Base-by-base conservation (phyloP, 2,113 vertebrate species). In the Pseudolaguvia tuberculata region DNA sequence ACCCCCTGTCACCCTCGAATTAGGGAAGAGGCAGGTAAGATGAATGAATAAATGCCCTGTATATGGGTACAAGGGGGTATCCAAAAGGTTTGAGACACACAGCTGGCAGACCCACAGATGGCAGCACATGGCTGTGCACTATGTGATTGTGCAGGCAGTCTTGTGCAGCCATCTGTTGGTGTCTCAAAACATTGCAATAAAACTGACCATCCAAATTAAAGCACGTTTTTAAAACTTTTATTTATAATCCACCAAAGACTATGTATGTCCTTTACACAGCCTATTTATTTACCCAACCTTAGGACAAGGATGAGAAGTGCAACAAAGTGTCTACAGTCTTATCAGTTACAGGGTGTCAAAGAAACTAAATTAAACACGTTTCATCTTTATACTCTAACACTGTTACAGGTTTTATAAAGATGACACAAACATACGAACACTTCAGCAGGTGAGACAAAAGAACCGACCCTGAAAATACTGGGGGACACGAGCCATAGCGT, bases 231-330 rank as follows among this genome's bases (percentile, higher is more conserved):
- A 71, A 47, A 65, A 71, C 74, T 73, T 55, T 52, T 78, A 68
- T 73, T 65, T 56, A 25, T 81, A 82, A 77, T 78, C 61, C 20
- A 55, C 45, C 15, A 73, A 50, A 39, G 50, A 61, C 57, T 17
- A 5, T 10, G 23, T 42, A 29, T n/a, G 56, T 73, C 70, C 77
- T 48, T 35, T 47, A 51, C 76, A 23, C 42, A 79, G 66, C 20
- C 21, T 18, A 17, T 71, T 63, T 31, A 39, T 58, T 67, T 55
- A 78, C 81, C 76, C 84, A 82, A 75, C 82, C 59, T 29, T 65
- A 69, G 73, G 70, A 75, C 51, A 51, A 74, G 51, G 45, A 78
- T 63, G 63, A 70, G 59, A 81, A 78, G 67, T 63, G 80, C 76
- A 79, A 78, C 50, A 78, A 75, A 80, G 74, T 53, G 75, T 53